Evolutionary conservation across 1,140 invertebrate species (phyloP), one percentile per base, ranked within the genome.

Genomic region (Homalodisca vitripennis): DNA sequence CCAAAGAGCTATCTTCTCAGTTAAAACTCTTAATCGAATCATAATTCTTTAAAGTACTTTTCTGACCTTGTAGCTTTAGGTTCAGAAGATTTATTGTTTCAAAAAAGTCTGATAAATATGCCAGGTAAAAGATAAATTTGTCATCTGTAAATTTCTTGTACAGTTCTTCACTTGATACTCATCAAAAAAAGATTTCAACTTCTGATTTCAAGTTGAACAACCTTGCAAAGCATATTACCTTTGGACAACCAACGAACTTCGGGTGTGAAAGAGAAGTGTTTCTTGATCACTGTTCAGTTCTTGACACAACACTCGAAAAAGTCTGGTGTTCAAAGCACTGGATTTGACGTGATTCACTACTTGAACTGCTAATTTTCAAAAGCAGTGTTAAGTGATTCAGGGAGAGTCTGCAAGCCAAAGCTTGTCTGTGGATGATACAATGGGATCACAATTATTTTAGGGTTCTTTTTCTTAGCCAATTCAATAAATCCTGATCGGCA

Each of bases 361-460:
- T 62, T 62, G 22, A 62, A n/a, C n/a, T 26, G 13, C 29, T n/a
- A n/a, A 26, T 26, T 27, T n/a, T 62, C 29, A 14, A 62, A 62
- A 62, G 57, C 57, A 62, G 10, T 29, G 20, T 30, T 62, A 30
- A 62, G 57, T 31, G 69, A 70, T 53, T 66, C 64, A 53, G 46
- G 55, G 41, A 62, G 41, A 69, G 70, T 71, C 60, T 69, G 22
- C 31, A 48, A 69, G 47, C 62, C 26, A 51, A 68, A 68, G 74
- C 73, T 76, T 78, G 72, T 75, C 76, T 74, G 74, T 79, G 76
- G 67, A 78, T 68, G 70, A 75, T 74, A 75, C 75, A 78, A 73
- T 80, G 76, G 60, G 74, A 75, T 68, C 51, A n/a, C 74, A 71
- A 74, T 76, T 72, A 73, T 73, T 75, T 77, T 73, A 68, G 73